Evolutionary conservation across 2,113 vertebrate genomes (phyloP).

Genomic region (Lampris megalopsis): DNA sequence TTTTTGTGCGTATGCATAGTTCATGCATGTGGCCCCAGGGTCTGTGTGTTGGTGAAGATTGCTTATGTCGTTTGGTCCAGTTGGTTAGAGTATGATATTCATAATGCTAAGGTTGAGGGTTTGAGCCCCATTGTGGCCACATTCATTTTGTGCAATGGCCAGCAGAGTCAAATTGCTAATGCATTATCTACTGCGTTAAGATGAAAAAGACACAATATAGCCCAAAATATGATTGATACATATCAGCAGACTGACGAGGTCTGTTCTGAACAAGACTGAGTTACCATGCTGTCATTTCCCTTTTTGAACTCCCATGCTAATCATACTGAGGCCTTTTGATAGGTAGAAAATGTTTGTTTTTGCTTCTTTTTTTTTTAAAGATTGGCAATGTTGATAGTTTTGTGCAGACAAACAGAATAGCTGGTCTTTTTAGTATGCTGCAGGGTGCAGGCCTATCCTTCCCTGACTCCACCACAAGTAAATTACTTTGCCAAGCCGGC

Average conservation of each 20-base stretch:
- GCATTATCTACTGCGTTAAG: too few species aligned
- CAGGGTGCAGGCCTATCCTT: slow-evolving; percentile 15
- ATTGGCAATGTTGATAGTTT: not conserved
- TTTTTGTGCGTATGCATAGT: too few species aligned
- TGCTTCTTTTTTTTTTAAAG: not conserved
- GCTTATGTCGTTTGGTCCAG: not conserved
- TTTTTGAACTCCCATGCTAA: too few species aligned
- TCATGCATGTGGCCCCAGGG: too few species aligned
- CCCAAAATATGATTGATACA: too few species aligned
- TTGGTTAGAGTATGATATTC: not conserved
- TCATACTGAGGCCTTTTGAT: too few species aligned
- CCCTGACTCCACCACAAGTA: slow-evolving; percentile 23
- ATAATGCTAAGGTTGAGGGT: not conserved
- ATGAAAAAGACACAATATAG: too few species aligned
- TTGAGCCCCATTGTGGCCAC: not conserved
- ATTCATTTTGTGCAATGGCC: not conserved
- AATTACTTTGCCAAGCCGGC: slow-evolving; percentile 49
- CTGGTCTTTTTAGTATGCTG: slow-evolving; percentile 40
- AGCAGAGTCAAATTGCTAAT: not conserved
- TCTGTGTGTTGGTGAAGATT: not conserved
- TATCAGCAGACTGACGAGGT: too few species aligned
- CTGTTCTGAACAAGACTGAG: too few species aligned
- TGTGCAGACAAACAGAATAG: not conserved
- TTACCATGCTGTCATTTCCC: too few species aligned
- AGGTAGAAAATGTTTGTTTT: not conserved